Evolutionary conservation across 2,888 invertebrate genomes (phyloP), one percentile per base, ranked within the genome.

Genomic region (Gryllus longicercus): DNA sequence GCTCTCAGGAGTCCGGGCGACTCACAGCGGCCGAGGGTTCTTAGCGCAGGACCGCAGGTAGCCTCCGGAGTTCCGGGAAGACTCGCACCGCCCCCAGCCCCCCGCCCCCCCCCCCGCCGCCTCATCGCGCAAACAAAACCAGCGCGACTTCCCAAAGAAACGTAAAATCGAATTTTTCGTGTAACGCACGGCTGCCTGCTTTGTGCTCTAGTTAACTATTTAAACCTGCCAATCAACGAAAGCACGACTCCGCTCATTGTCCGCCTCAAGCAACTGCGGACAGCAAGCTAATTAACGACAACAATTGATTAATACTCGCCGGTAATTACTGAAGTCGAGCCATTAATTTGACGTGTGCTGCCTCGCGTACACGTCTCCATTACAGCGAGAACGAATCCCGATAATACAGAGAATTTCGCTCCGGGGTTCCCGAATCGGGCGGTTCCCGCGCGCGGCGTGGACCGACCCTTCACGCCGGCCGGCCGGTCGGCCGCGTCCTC

Each of bases 181-280:
- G 63, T 63, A n/a, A 63, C 63, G 63, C 63, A 18, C 63, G 16
- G n/a, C n/a, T n/a, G 63, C 63, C 14, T 63, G 16, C 63, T 63
- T 63, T 63, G 63, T 63, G 63, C 63, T 63, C 63, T 63, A 63
- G 63, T 63, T 63, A 63, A n/a, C 63, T 63, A 63, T 63, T 63
- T 63, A 63, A 63, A 63, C 63, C 63, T 63, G n/a, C n/a, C 63
- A 63, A 63, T 63, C 63, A 63, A 63, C 63, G 63, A 18, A 63
- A 63, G 63, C 63, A 63, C 63, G 63, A 14, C 63, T 63, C 11
- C 63, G 14, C n/a, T 63, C n/a, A 63, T 63, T 63, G 63, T 63
- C n/a, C 63, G 63, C 63, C 63, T 18, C 16, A 18, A 63, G n/a
- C 63, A 14, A 18, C n/a, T n/a, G 63, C 63, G n/a, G 63, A 63